Evolutionary conservation across 2,113 vertebrate species (phyloP).

Genomic region (Sphaerodactylus townsendi): DNA sequence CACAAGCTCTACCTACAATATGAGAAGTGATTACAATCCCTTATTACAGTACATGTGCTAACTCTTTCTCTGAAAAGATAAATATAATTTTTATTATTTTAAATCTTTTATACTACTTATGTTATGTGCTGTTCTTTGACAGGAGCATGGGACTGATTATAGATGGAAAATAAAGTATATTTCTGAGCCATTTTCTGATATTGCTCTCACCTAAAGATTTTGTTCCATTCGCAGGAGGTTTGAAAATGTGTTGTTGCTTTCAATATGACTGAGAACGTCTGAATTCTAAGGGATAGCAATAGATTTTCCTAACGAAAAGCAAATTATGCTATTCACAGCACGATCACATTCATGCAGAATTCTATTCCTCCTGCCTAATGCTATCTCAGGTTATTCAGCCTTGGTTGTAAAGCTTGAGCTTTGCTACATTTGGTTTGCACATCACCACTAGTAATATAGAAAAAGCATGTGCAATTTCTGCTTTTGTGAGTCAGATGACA

Average conservation of each 20-base stretch:
- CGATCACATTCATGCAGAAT: neutral
- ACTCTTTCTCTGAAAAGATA: neutral
- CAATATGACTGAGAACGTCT: neutral
- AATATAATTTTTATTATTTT: neutral
- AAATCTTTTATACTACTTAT: neutral
- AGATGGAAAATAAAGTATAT: neutral
- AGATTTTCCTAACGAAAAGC: neutral
- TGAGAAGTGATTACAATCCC: neutral
- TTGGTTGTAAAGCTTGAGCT: neutral
- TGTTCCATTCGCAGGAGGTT: neutral
- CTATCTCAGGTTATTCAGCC: neutral
- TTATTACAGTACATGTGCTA: neutral
- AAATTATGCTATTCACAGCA: neutral
- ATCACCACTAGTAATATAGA: neutral
- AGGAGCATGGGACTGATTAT: neutral
- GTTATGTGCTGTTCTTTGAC: neutral
- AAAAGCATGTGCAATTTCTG: neutral
- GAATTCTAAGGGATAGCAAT: neutral
- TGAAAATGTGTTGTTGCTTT: neutral
- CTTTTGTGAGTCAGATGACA: neutral
- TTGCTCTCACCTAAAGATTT: neutral
- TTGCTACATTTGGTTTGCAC: neutral
- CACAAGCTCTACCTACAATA: neutral
- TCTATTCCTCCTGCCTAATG: neutral
- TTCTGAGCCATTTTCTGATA: neutral